Evolutionary conservation across 2,888 invertebrate genomes (phyloP), one percentile per base, ranked within the genome.

Genomic region (Microplitis manilae): DNA sequence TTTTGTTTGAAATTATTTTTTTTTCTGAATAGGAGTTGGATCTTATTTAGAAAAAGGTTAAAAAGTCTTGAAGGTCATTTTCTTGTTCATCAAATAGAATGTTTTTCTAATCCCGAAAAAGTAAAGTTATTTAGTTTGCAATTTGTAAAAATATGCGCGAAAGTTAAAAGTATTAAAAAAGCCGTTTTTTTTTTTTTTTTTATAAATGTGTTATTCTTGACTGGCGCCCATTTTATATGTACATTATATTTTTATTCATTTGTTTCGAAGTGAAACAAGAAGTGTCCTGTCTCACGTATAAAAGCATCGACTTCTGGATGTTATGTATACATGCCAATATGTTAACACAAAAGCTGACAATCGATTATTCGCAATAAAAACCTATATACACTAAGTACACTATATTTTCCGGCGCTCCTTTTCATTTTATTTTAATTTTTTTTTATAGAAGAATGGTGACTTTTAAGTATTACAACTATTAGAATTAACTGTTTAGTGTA

Each of bases 321-420:
- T n/a, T 15, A 62, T 20, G 20, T 62, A 20, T 8, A 62, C 20
- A 67, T 67, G 41, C 65, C 40, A 38, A 15, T 50, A 17, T 15
- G 41, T 9, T 13, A 65, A 77, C 79, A 80, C 80, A 79, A 81
- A 76, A 80, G 77, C 76, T 81, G 81, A 82, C 83, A 84, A 83
- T 84, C 82, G 83, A 84, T 84, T 83, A 83, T 83, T 83, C 81
- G 73, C 69, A 70, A 50, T 64, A 40, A 8, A 60, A 61, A 15
- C 17, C 4, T 68, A 39, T 39, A 20, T 39, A 20, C 30, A 61
- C 71, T 39, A 7, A 61, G 5, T 60, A 50, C 30, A 59, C 59
- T 39, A 39, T 39, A 39, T 61, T 72, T 61, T n/a, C 41, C 17
- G 76, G 72, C 76, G 72, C 76, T 72, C 76, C 76, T 67, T 72